These are phyloP conservation scores for Engraulis encrasicolus DNA, from an alignment of 2,113 vertebrate genomes.

Conservation along the genomic window DNA sequence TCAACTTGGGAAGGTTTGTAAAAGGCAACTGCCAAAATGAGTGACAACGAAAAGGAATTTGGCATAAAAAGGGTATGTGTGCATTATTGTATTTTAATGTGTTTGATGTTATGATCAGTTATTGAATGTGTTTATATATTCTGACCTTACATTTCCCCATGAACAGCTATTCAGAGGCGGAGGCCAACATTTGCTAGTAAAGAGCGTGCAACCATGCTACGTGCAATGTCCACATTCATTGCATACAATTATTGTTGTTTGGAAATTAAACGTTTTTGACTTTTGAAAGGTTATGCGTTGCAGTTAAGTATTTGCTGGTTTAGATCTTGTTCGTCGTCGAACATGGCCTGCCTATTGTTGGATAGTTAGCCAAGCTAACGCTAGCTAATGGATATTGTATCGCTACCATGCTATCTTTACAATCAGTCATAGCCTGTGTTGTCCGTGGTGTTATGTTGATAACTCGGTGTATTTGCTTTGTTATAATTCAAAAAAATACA, in stretches of 20 bases:
- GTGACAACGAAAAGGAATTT: constrained; percentile 70
- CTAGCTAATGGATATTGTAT: neutral
- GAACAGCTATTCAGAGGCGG: neutral
- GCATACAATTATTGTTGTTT: neutral
- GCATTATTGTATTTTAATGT: neutral
- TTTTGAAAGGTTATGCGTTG: neutral
- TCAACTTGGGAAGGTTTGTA: neutral
- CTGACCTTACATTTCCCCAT: neutral
- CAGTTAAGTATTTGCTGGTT: neutral
- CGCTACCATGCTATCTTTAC: too few species aligned
- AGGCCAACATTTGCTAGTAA: neutral
- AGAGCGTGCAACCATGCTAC: neutral
- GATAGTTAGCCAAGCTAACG: neutral
- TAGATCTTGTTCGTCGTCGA: neutral
- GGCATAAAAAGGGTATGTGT: constrained; percentile 72
- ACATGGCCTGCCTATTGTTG: too few species aligned
- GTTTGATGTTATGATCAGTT: neutral
- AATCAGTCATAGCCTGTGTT: too few species aligned
- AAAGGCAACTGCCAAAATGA: constrained; percentile 59
- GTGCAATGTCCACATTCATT: too few species aligned
- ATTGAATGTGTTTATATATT: neutral
- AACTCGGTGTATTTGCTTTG: too few species aligned
- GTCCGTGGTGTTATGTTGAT: too few species aligned
- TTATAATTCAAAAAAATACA: too few species aligned
- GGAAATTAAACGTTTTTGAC: neutral